Percentiles rank a stretch among this genome's conserved stretches.
These are phyloP conservation scores for Dendronephthya gigantea DNA, from an alignment of 64 coral and sea anemone species.

Conservation along the genomic window DNA sequence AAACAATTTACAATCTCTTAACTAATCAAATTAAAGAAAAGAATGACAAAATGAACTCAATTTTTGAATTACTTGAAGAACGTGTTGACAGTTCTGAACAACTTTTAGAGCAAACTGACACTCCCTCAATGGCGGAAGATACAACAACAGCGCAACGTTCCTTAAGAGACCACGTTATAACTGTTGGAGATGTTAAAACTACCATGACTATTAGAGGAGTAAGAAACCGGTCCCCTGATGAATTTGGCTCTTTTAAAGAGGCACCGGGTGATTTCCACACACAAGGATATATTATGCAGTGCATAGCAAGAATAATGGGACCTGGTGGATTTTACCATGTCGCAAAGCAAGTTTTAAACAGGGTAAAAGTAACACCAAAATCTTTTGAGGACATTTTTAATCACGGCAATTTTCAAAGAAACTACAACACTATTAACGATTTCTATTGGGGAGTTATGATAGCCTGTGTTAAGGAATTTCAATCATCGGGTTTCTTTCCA, in stretches of 20 bases:
- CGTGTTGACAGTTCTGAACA: too few relatives aligned
- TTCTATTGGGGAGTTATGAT: background rate
- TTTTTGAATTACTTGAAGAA: too few relatives aligned
- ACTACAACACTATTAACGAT: background rate
- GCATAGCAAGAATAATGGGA: background rate
- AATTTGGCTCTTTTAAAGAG: background rate
- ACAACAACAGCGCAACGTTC: too few relatives aligned
- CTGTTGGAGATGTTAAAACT: background rate
- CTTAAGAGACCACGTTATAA: background rate
- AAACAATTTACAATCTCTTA: too few relatives aligned
- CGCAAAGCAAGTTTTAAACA: background rate
- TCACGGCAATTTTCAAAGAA: background rate
- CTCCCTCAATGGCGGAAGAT: too few relatives aligned
- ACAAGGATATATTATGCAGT: background rate
- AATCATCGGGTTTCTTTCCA: background rate
- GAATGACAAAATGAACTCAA: too few relatives aligned
- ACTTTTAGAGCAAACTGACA: too few relatives aligned
- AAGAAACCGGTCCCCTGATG: background rate
- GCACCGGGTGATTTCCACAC: background rate
- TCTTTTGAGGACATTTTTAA: background rate
- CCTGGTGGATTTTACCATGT: conserved; percentile 6
- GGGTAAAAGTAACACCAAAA: background rate
- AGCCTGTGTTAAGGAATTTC: background rate
- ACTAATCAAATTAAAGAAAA: too few relatives aligned
- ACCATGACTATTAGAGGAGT: background rate